Conservation (phyloP, 2,797 vertebrate species). For the Enteromius fasciolatus region DNA sequence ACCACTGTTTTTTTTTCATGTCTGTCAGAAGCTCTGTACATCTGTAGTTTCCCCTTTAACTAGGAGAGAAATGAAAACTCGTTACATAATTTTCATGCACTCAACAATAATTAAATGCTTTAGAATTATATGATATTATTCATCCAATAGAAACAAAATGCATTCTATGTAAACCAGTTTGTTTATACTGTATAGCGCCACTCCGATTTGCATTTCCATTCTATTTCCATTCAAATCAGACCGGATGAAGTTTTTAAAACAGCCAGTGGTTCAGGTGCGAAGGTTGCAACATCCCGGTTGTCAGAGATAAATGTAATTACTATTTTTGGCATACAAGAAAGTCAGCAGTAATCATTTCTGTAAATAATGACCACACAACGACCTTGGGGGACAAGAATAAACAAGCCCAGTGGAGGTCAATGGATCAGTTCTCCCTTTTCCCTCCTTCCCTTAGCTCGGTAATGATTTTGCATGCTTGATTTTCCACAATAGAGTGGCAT, state of each 20-base stretch:
- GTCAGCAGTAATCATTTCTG: slow-evolving; percentile 47
- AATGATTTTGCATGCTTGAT: slow-evolving; percentile 59
- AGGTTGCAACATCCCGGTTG: slow-evolving; percentile 37
- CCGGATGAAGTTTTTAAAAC: neutral
- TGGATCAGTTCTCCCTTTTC: slow-evolving; percentile 37
- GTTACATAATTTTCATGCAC: neutral
- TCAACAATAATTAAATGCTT: slow-evolving; percentile 23
- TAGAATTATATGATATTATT: slow-evolving; percentile 21
- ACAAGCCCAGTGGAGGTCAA: slow-evolving; percentile 55
- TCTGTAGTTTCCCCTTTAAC: neutral
- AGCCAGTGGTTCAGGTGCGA: slow-evolving; percentile 33
- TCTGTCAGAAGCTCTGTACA: neutral
- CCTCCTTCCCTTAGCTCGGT: slow-evolving; percentile 37
- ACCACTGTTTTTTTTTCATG: neutral
- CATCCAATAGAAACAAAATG: neutral
- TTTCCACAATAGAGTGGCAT: slow-evolving; percentile 54
- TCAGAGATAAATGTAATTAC: slow-evolving; percentile 48
- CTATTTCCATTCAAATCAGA: slow-evolving; percentile 33
- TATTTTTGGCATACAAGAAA: slow-evolving; percentile 39
- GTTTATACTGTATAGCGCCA: neutral
- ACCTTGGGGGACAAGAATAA: slow-evolving; percentile 53
- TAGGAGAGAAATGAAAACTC: neutral
- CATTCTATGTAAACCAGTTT: slow-evolving; percentile 14
- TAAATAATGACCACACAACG: slow-evolving; percentile 58
- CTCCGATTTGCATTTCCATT: slow-evolving; percentile 28